Conservation (phyloP, 2,888 invertebrate species). For the Carpatolechia fugitivella region DNA sequence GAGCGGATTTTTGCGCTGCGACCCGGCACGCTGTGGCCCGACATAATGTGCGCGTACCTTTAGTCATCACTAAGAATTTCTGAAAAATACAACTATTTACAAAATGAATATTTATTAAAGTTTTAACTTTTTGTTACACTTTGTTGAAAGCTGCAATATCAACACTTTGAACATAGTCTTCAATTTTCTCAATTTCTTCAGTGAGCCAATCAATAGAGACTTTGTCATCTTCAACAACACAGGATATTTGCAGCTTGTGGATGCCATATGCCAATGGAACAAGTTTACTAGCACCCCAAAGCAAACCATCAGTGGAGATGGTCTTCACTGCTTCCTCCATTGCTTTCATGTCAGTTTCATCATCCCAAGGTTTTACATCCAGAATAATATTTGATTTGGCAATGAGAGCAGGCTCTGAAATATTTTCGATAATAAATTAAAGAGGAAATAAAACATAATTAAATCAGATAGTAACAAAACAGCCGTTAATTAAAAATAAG, state of each 20-base stretch:
- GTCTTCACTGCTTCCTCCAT: conserved; percentile 90
- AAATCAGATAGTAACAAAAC: no score
- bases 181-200: conserved; percentile 90
- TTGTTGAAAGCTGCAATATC: conserved; percentile 98
- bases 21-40: no score
- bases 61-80: no score
- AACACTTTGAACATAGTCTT: conserved; percentile 94
- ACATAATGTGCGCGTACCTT: no score
- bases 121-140: conserved; percentile 72
- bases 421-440: no score
- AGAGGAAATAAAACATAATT: neutral
- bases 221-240: conserved; percentile 98
- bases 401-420: conserved; percentile 88
- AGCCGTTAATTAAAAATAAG: no score
- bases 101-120: conserved; percentile 2
- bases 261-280: conserved; percentile 96
- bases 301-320: conserved; percentile 89
- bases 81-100: neutral
- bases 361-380: conserved; percentile 96
- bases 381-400: conserved; percentile 97
- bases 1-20: no score
- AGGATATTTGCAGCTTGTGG: conserved; percentile 93
- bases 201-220: conserved; percentile 92
- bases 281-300: conserved; percentile 96
- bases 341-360: conserved; percentile 94